These are phyloP conservation scores for Baryphthengus martii DNA, from an alignment of 2,113 vertebrate species.

Conservation along the genomic window DNA sequence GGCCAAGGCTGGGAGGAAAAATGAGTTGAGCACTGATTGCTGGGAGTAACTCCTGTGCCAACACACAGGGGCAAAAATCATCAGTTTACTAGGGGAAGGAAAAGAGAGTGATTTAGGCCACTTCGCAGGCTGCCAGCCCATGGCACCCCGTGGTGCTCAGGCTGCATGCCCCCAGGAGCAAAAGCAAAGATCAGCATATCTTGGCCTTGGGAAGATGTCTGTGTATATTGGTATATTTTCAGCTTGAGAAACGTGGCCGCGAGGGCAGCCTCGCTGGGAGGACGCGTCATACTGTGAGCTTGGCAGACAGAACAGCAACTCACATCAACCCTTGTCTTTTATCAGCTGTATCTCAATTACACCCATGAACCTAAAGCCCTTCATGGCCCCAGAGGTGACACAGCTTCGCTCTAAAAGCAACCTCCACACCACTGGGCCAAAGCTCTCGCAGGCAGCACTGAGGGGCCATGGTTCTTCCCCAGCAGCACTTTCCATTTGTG, in stretches of 20 bases:
- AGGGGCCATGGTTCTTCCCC: neutral
- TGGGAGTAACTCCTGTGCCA: neutral
- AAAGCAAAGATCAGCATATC: neutral
- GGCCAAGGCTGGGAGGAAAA: neutral
- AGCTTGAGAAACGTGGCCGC: fast-evolving
- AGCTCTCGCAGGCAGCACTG: neutral
- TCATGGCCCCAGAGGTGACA: neutral
- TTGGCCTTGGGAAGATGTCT: neutral
- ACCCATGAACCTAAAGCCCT: neutral
- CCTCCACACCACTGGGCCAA: fast-evolving
- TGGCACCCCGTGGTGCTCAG: fast-evolving
- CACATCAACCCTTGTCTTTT: neutral
- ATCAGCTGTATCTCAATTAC: neutral
- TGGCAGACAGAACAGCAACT: neutral
- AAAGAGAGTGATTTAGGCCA: neutral
- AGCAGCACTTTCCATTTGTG: neutral
- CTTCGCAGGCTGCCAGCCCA: neutral
- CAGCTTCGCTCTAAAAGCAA: neutral
- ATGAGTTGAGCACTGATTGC: neutral
- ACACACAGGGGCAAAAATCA: neutral
- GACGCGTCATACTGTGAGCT: fast-evolving
- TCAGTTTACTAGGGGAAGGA: neutral
- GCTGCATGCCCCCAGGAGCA: neutral
- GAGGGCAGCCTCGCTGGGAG: fast-evolving
- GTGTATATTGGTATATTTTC: neutral